phyloP scores from a whole-genome alignment of 2,888 invertebrate species.

The Agrilus mali region DNA sequence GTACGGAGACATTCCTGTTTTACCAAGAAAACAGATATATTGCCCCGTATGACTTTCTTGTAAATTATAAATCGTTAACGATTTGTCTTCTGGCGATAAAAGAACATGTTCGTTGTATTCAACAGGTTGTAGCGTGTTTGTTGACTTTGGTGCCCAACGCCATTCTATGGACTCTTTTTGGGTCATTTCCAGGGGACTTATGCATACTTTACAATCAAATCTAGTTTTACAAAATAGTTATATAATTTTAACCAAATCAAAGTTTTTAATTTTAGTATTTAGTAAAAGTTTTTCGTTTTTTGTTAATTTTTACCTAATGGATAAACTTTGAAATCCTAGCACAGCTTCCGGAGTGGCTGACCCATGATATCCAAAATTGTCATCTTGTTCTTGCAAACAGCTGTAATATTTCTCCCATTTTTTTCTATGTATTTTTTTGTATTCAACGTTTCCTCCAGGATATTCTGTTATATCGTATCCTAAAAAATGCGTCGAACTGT shows the following conservation, averaged over 20 bases:
- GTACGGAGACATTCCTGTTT: slow-evolving; percentile 33
- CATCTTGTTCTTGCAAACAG: slow-evolving; percentile 33
- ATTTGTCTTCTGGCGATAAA: slow-evolving; percentile 33
- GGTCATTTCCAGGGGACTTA: slow-evolving; percentile 35
- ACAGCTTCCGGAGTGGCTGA: slow-evolving; percentile 29
- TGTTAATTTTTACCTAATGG: slow-evolving; percentile 27
- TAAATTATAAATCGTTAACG: slow-evolving; percentile 41
- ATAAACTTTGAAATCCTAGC: slow-evolving; percentile 35
- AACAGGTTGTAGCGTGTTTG: slow-evolving; percentile 23
- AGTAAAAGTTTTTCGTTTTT: neutral
- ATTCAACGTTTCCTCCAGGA: slow-evolving; percentile 33
- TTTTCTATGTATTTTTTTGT: slow-evolving; percentile 27
- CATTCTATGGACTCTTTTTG: slow-evolving; percentile 34
- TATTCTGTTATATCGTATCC: slow-evolving; percentile 33
- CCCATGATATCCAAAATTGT: slow-evolving; percentile 26
- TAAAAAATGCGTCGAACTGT: slow-evolving; percentile 27
- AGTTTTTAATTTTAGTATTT: too few relatives aligned
- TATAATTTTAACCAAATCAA: too few relatives aligned
- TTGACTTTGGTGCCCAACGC: slow-evolving; percentile 29
- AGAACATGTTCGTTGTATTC: slow-evolving; percentile 34
- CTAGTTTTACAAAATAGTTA: slow-evolving; percentile 19
- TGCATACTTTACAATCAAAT: slow-evolving; percentile 40
- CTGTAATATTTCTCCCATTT: slow-evolving; percentile 44
- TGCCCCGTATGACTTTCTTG: slow-evolving; percentile 38
- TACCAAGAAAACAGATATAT: slow-evolving; percentile 42